phyloP scores from a whole-genome alignment of 1,140 invertebrate genomes.

The Bursaphelenchus mucronatus region DNA sequence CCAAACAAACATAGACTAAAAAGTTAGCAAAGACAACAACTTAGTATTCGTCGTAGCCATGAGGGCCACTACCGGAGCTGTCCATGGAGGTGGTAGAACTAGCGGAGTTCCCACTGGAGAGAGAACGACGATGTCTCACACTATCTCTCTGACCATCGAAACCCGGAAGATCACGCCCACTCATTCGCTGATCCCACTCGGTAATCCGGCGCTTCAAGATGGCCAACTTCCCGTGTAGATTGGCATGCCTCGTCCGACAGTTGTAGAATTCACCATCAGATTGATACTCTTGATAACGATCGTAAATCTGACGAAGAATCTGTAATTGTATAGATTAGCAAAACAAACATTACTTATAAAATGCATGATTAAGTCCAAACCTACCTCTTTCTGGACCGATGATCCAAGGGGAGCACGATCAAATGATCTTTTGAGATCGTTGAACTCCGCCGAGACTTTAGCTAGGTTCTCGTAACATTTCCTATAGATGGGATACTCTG shows the following conservation, averaged over 20 bases:
- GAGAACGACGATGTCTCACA: too few relatives aligned
- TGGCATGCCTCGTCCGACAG: background rate
- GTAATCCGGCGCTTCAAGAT: conserved; percentile 4
- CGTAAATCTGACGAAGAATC: conserved; percentile 8
- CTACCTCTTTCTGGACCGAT: background rate
- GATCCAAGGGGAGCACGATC: conserved; percentile 14
- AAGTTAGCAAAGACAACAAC: too few relatives aligned
- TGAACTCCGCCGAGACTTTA: conserved; percentile 4
- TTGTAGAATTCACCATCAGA: conserved; percentile 1
- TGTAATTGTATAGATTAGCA: conserved; percentile 5
- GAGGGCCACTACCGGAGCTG: too few relatives aligned
- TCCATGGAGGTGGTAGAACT: too few relatives aligned
- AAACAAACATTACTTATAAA: background rate
- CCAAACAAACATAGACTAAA: too few relatives aligned
- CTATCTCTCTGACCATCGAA: too few relatives aligned
- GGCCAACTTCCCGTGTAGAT: background rate
- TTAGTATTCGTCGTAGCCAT: too few relatives aligned
- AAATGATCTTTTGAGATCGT: conserved; percentile 5
- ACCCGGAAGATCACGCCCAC: too few relatives aligned
- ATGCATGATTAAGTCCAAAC: background rate
- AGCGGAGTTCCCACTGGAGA: too few relatives aligned
- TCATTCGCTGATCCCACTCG: conserved; percentile 4
- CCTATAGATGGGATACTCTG: conserved; percentile 8
- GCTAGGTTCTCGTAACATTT: background rate
- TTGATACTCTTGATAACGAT: conserved; percentile 5